Conservation (phyloP, 2,113 vertebrate genomes). For the Australoheros scitulus region DNA sequence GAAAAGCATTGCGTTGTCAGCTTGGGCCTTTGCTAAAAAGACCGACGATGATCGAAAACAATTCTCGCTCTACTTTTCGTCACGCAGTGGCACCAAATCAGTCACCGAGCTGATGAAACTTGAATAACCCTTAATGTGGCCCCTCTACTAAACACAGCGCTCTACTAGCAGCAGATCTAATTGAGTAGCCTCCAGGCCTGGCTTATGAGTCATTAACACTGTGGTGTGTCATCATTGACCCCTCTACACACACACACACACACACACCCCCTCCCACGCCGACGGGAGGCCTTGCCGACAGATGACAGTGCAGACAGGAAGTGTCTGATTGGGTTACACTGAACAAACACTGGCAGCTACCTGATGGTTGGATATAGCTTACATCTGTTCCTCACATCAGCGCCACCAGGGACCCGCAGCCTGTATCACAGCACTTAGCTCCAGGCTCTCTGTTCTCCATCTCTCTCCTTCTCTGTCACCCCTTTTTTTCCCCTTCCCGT, state of each 20-base stretch:
- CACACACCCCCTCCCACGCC: conserved; percentile 43
- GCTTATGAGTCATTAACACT: conserved; percentile 73
- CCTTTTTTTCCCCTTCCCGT: background rate
- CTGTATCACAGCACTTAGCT: conserved; percentile 43
- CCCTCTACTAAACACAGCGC: conserved; percentile 15
- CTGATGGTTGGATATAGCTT: conserved; percentile 70
- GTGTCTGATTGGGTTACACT: conserved; percentile 79
- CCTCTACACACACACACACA: conserved; percentile 40
- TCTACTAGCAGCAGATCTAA: conserved; percentile 49
- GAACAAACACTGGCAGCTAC: conserved; percentile 80
- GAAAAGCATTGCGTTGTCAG: background rate
- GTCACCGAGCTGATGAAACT: conserved; percentile 44
- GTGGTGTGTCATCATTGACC: conserved; percentile 72
- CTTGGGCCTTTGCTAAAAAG: background rate
- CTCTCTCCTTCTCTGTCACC: conserved; percentile 25
- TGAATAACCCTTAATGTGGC: conserved; percentile 25
- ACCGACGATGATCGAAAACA: background rate
- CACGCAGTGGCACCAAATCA: conserved; percentile 21
- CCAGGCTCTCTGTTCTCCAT: conserved; percentile 44
- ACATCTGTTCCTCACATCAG: conserved; percentile 76
- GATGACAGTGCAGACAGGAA: conserved; percentile 80
- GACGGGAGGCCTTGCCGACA: conserved; percentile 71
- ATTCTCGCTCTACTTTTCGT: background rate
- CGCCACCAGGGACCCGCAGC: conserved; percentile 24
- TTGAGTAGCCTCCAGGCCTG: conserved; percentile 41